These are phyloP conservation scores for Rafetus swinhoei DNA, from an alignment of 2,113 vertebrate genomes.

Conservation along the genomic window DNA sequence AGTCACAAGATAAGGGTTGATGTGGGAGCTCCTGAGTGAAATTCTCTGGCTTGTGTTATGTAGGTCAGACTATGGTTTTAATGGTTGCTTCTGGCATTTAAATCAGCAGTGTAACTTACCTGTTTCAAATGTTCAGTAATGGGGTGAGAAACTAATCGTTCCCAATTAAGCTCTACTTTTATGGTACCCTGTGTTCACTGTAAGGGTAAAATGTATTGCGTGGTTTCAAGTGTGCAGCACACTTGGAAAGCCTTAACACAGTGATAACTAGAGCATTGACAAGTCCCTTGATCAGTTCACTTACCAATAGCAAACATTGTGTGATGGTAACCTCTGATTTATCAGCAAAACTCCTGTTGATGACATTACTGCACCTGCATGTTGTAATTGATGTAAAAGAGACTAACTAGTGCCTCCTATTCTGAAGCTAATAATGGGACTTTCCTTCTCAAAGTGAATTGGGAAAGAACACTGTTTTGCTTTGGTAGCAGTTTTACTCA, in stretches of 20 bases:
- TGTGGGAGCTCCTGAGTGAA: neutral
- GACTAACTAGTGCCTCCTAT: constrained; percentile 40
- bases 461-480: too few species aligned
- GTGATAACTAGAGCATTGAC: neutral
- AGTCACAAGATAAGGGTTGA: neutral
- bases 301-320: constrained; percentile 32
- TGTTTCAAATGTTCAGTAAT: neutral
- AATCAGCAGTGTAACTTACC: neutral
- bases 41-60: constrained; percentile 1
- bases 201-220: constrained; percentile 34
- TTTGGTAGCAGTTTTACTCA: too few species aligned
- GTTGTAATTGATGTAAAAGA: constrained; percentile 62
- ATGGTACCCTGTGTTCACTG: neutral
- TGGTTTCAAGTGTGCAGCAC: constrained; percentile 12
- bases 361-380: constrained; percentile 50
- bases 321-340: constrained; percentile 19
- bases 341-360: constrained; percentile 45
- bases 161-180: neutral
- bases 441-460: too few species aligned
- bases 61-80: neutral
- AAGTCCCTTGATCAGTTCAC: neutral
- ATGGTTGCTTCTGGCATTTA: constrained; percentile 6
- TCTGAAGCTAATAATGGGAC: neutral
- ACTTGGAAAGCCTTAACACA: constrained; percentile 13
- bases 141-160: neutral